Evolutionary conservation across 1,140 invertebrate species (phyloP), one percentile per base, ranked within the genome.

Genomic region (Apis dorsata): DNA sequence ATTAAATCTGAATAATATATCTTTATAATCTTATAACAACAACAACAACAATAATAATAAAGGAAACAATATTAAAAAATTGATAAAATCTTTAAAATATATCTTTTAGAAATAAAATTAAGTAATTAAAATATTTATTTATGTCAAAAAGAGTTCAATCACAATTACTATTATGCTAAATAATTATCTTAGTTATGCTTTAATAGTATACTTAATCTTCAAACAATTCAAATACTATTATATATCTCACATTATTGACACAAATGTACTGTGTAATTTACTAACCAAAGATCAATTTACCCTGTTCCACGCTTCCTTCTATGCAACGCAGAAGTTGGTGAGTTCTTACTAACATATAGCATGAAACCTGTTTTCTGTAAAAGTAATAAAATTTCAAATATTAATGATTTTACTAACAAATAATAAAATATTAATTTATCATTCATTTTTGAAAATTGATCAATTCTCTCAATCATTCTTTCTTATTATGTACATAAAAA

Each of bases 271-370:
- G 34, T 79, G 28, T 68, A 84, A 84, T 84, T 63, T 60, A 86
- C 62, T 88, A 89, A 86, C 63, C 53, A 80, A 85, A 85, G 55
- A 86, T 85, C 85, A 80, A 89, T 84, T 91, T 90, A 68, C 19
- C 57, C 11, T 90, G 75, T 89, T 91, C 28, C 84, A 88, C 53
- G 87, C 81, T 86, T 84, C 28, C 65, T 86, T 69, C n/a, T 83
- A 83, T 83, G 24, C 62, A 44, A 82, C 65, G 28, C 80, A 84
- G 90, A 73, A 90, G 75, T 66, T 85, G 90, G 90, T 90, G 78
- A 91, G 90, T 90, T 12, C 1, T 74, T 83, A 86, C 60, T 85
- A 83, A 88, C 73, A 62, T 88, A 85, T 19, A 72, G 57, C 51
- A 66, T 62, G 59, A 60, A 24, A 34, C 24, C 8, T 59, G 9